Percentiles rank a stretch among this genome's conserved stretches.
Evolutionary conservation across 53 echinoderm and acorn worm genomes (phyloP).

Genomic region (Holothuria scabra): DNA sequence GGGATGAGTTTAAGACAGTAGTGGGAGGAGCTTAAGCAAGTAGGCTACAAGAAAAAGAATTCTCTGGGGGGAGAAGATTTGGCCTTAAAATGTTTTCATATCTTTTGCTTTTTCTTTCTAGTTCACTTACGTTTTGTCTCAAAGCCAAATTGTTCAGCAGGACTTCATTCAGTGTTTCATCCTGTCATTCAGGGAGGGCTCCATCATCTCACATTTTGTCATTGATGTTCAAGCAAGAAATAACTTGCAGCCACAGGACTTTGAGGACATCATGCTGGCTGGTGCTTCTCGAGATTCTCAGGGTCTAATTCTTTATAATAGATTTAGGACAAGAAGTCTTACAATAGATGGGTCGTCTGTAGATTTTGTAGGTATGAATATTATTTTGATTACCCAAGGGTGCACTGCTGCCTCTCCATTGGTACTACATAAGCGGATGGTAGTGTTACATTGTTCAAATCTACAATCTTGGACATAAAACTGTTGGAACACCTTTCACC

Average conservation of each 20-base stretch:
- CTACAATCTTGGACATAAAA: too few species aligned
- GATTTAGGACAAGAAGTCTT: conserved; percentile 30
- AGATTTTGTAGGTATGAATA: conserved; percentile 13
- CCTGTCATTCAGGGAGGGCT: conserved; percentile 28
- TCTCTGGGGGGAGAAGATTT: too few species aligned
- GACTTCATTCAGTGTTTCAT: conserved; percentile 40
- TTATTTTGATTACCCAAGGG: too few species aligned
- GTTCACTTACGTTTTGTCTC: conserved; percentile 3
- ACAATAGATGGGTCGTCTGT: conserved; percentile 36
- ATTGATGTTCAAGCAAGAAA: conserved; percentile 13
- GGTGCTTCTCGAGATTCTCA: background rate
- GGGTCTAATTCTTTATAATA: conserved; percentile 21
- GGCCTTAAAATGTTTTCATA: background rate
- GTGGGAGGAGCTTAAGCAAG: too few species aligned
- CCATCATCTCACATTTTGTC: conserved; percentile 25
- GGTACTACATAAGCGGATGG: too few species aligned
- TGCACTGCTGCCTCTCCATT: too few species aligned
- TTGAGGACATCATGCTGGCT: background rate
- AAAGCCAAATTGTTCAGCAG: background rate
- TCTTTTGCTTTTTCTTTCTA: background rate
- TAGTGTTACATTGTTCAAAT: too few species aligned
- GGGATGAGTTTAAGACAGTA: too few species aligned
- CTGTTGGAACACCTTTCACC: too few species aligned
- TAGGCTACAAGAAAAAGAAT: too few species aligned
- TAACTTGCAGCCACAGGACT: conserved; percentile 18